Conservation (phyloP, 1,140 invertebrate genomes). For the Kradibia gibbosae region DNA sequence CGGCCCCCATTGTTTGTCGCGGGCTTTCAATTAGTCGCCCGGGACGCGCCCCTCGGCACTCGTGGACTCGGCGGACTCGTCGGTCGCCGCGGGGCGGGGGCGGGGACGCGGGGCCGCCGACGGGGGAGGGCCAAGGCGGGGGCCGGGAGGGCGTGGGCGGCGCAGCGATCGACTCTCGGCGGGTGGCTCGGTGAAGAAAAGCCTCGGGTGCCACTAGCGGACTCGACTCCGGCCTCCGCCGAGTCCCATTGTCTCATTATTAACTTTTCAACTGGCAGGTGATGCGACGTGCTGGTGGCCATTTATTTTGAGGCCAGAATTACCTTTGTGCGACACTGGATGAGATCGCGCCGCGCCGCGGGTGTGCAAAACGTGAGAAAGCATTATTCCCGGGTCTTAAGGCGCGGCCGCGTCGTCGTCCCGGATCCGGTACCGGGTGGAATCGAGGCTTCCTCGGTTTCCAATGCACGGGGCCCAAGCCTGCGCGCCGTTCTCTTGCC, state of each 20-base stretch:
- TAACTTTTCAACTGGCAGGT: constrained; percentile 41
- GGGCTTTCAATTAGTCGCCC: too few relatives aligned
- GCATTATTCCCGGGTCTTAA: constrained; percentile 24
- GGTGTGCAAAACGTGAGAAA: constrained; percentile 46
- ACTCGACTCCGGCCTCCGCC: not conserved
- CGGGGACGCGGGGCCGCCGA: too few relatives aligned
- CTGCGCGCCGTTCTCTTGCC: too few relatives aligned
- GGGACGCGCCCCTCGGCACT: too few relatives aligned
- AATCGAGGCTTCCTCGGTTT: too few relatives aligned
- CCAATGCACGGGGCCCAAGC: too few relatives aligned
- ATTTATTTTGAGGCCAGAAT: constrained; percentile 43
- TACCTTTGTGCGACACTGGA: not conserved
- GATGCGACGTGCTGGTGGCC: constrained; percentile 35
- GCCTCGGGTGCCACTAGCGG: not conserved
- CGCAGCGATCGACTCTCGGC: constrained; percentile 29
- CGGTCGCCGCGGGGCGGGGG: too few relatives aligned
- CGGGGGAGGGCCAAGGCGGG: too few relatives aligned
- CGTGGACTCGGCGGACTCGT: too few relatives aligned
- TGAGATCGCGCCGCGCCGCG: constrained; percentile 36
- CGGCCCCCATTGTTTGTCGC: too few relatives aligned
- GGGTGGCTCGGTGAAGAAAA: constrained; percentile 28
- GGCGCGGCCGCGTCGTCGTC: not conserved
- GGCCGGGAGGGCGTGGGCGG: too few relatives aligned
- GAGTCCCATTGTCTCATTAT: constrained; percentile 40
- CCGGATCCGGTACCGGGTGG: too few relatives aligned